Percentiles rank a stretch among this genome's conserved stretches.
phyloP scores from a whole-genome alignment of 2,888 invertebrate species.

The Adelognathus sp. region DNA sequence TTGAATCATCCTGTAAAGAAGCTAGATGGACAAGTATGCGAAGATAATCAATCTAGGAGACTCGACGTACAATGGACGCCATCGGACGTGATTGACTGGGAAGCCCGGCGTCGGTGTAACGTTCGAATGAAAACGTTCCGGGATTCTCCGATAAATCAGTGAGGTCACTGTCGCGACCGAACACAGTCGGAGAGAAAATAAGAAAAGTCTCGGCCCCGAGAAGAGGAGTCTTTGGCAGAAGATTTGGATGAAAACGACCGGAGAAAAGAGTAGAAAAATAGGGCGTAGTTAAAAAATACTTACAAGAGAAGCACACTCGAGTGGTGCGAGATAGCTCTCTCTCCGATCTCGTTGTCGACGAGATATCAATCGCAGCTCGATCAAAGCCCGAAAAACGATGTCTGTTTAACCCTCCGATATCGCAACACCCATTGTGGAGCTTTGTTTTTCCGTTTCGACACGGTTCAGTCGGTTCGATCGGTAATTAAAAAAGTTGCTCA shows the following conservation, averaged over 20 bases:
- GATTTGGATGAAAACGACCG: constrained; percentile 40
- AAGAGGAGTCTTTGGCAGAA: constrained; percentile 35
- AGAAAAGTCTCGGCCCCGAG: too few species aligned
- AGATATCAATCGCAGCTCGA: not conserved
- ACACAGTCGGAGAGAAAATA: constrained; percentile 21
- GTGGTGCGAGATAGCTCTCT: not conserved
- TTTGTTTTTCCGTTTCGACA: not conserved
- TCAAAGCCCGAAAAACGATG: not conserved
- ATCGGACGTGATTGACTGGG: constrained; percentile 45
- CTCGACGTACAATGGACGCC: constrained; percentile 51
- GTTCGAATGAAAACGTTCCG: constrained; percentile 29
- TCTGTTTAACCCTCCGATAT: not conserved
- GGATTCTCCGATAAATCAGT: constrained; percentile 49
- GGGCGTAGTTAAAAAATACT: not conserved
- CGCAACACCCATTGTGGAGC: not conserved
- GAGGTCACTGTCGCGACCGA: constrained; percentile 33
- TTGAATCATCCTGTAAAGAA: not conserved
- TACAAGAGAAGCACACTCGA: not conserved
- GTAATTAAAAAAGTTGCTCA: not conserved
- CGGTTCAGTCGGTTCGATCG: not conserved
- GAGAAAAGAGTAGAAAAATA: not conserved
- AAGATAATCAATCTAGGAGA: constrained; percentile 52
- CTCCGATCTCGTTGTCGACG: too few species aligned
- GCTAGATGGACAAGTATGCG: constrained; percentile 26
- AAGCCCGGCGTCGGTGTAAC: constrained; percentile 41